Evolutionary conservation across 2,113 vertebrate genomes (phyloP).

Genomic region (Tringa solitaria): DNA sequence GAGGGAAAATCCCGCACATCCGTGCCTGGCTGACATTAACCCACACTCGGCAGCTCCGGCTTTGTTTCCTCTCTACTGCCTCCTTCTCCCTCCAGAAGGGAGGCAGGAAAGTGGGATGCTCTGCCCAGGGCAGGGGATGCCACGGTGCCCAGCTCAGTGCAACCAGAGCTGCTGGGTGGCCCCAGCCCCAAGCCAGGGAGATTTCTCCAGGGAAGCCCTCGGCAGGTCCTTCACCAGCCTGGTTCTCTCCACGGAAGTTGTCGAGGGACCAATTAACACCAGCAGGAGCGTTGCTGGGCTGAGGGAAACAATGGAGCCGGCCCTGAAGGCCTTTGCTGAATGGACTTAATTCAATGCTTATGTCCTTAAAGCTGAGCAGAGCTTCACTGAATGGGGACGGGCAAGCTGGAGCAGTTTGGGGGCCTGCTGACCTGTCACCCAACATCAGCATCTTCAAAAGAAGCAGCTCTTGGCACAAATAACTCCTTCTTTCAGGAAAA

Average conservation of each 20-base stretch:
- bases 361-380: background rate
- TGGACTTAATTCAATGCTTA: background rate
- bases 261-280: background rate
- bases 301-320: background rate
- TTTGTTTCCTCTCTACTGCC: background rate
- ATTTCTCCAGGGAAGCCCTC: background rate
- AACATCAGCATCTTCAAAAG: conserved; percentile 34
- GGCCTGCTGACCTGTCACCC: conserved; percentile 32
- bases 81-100: background rate
- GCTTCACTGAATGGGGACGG: background rate
- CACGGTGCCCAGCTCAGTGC: rapidly evolving
- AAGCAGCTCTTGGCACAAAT: conserved; percentile 28
- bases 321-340: background rate
- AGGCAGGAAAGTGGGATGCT: background rate
- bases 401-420: background rate
- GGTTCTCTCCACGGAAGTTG: background rate
- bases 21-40: rapidly evolving
- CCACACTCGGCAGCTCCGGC: rapidly evolving
- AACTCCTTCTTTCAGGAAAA: background rate
- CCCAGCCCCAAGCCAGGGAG: background rate
- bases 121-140: background rate
- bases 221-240: background rate
- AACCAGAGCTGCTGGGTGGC: background rate
- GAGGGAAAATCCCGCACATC: background rate
- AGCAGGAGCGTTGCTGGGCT: background rate